Conservation (phyloP, 2,113 vertebrate species). For the Asarcornis scutulata region DNA sequence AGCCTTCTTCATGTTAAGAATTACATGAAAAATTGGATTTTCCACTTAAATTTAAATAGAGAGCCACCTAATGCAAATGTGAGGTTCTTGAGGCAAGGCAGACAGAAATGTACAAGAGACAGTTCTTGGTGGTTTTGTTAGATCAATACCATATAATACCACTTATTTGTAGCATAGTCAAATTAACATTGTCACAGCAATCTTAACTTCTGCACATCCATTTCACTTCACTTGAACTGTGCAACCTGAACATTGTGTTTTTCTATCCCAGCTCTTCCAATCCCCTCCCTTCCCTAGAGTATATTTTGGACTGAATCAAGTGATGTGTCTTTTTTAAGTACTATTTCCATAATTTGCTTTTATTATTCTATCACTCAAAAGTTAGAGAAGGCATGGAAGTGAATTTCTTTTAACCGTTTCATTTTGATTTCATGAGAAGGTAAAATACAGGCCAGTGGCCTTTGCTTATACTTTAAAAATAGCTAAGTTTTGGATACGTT, state of each 20-base stretch:
- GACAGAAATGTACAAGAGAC: not conserved
- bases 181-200: not conserved
- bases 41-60: not conserved
- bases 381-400: not conserved
- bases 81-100: not conserved
- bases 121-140: not conserved
- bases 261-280: slow-evolving; percentile 38
- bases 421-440: not conserved
- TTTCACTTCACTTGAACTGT: slow-evolving; percentile 36
- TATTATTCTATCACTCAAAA: slow-evolving; percentile 16
- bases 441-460: not conserved
- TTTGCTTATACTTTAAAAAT: not conserved
- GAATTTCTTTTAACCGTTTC: not conserved
- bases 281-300: slow-evolving; percentile 57
- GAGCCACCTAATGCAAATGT: not conserved
- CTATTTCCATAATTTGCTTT: slow-evolving; percentile 22
- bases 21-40: not conserved
- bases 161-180: not conserved
- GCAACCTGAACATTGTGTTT: slow-evolving; percentile 62
- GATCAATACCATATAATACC: not conserved
- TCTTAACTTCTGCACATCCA: not conserved
- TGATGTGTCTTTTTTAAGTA: not conserved
- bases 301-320: slow-evolving; percentile 34
- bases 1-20: not conserved
- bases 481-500: not conserved